Evolutionary conservation across 35 echinoderm and acorn worm species (phyloP).

Genomic region (Ophiothrix spiculata): DNA sequence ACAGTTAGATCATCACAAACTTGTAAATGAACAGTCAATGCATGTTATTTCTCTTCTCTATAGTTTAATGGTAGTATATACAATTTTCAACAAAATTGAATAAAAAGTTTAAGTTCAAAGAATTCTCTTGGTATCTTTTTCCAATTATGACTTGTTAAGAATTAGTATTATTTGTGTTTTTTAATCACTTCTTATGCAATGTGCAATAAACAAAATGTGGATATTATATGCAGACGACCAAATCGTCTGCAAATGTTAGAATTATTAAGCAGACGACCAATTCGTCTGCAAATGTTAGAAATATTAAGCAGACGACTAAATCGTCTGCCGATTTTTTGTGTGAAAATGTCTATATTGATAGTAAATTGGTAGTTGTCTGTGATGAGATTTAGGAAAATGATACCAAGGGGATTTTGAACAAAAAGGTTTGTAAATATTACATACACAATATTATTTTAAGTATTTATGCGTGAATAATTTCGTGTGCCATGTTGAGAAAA

Average conservation of each 20-base stretch:
- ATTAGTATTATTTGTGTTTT: constrained; percentile 1
- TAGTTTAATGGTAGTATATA: neutral
- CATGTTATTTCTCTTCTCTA: neutral
- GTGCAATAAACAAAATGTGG: neutral
- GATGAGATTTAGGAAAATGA: neutral
- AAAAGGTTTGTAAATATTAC: neutral
- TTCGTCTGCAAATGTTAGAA: too few relatives aligned
- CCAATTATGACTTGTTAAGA: neutral
- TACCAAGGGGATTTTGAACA: neutral
- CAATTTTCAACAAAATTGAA: too few relatives aligned
- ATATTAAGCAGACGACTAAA: too few relatives aligned
- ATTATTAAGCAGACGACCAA: too few relatives aligned
- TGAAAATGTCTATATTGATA: neutral
- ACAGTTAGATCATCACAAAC: neutral
- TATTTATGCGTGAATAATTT: neutral
- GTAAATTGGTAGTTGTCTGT: neutral
- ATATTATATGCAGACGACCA: neutral
- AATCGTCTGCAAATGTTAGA: too few relatives aligned
- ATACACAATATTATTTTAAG: neutral
- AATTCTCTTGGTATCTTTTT: neutral
- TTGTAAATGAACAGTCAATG: neutral
- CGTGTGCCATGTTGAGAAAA: neutral
- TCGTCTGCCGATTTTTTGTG: neutral
- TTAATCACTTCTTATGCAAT: neutral
- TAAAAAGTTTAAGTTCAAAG: neutral